Evolutionary conservation across 2,888 invertebrate species (phyloP).

Genomic region (Alloscopus bannaensis): DNA sequence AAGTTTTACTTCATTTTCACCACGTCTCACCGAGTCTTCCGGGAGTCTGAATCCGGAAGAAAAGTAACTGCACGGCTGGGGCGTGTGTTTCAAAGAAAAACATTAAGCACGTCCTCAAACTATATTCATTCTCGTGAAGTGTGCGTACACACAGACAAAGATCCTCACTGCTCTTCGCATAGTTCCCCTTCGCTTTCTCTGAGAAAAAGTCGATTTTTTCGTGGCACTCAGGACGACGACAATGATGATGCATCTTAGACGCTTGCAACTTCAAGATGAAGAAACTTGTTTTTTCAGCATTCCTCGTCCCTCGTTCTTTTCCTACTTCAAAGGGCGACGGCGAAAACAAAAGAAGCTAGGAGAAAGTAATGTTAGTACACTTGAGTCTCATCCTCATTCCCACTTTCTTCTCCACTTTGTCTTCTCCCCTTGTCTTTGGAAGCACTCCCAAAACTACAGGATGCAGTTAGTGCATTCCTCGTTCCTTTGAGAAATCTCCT

Average conservation of each 20-base stretch:
- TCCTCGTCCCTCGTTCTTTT: slow-evolving; percentile 14
- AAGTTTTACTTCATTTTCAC: slow-evolving; percentile 26
- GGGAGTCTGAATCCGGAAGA: slow-evolving; percentile 48
- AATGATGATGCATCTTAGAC: too few relatives aligned
- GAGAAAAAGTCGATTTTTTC: not conserved
- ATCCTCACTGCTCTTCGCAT: slow-evolving; percentile 13
- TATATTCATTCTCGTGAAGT: slow-evolving; percentile 18
- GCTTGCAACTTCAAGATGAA: too few relatives aligned
- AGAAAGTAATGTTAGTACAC: slow-evolving; percentile 44
- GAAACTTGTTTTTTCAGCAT: too few relatives aligned
- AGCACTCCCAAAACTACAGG: too few relatives aligned
- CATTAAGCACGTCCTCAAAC: slow-evolving; percentile 51
- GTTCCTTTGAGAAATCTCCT: slow-evolving; percentile 27
- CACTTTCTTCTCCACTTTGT: slow-evolving; percentile 8
- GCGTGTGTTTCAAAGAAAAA: slow-evolving; percentile 36
- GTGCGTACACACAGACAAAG: not conserved
- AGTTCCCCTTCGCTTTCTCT: not conserved
- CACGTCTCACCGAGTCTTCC: slow-evolving; percentile 30
- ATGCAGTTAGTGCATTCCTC: not conserved
- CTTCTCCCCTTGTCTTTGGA: slow-evolving; percentile 16
- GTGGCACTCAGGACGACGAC: too few relatives aligned
- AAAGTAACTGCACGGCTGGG: slow-evolving; percentile 47
- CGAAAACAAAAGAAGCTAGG: slow-evolving; percentile 30
- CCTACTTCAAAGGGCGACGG: slow-evolving; percentile 19
- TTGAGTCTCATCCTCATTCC: slow-evolving; percentile 52